Base-by-base conservation (phyloP, 2,113 vertebrate genomes). In the Mionectes macconnelli region DNA sequence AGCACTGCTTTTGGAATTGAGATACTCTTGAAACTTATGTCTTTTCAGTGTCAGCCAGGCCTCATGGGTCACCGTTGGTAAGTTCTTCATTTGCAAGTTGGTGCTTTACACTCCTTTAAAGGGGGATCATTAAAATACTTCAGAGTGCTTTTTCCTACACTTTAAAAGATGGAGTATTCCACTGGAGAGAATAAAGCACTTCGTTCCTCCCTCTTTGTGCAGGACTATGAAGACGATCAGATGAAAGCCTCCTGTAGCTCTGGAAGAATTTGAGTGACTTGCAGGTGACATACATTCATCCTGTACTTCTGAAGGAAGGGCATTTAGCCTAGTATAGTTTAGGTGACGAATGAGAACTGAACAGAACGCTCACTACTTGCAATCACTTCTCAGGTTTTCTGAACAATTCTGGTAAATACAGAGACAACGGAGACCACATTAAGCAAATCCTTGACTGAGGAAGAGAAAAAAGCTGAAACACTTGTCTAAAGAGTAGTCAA, bases 51-150 rank as follows among this genome's bases (percentile, higher is more conserved):
- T 53, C 37, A 72, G 14, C 27, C 56, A 66, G 39, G 8, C 21
- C 27, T 39, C 1, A 0, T 16, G 12, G 28, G 16, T 57, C 22
- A 49, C 31, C 16, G 35, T 9, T 12, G 20, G 3, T 5, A n/a
- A 50, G 19, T 24, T 70, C 18, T 73, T 35, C 24, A 30, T 8
- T 11, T 7, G 10, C 7, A 57, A 35, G 5, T 23, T 92, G n/a
- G 27, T 35, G 8, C 14, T 47, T 76, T 68, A 30, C 8, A 8
- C 2, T 28, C 22, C 42, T 45, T 60, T 24, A 20, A 20, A n/a
- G 4, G 6, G 42, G 12, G 4, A 23, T 3, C 7, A 44, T 44
- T 42, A 22, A 53, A 74, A 24, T 39, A 39, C 5, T 63, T 55
- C 31, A 33, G n/a, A 80, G 12, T 18, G 2, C 7, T 89, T 78